A percentile compares a stretch with the other conserved stretches of the same genome.
phyloP scores from a whole-genome alignment of 1,140 invertebrate species.

The Amphibalanus amphitrite region DNA sequence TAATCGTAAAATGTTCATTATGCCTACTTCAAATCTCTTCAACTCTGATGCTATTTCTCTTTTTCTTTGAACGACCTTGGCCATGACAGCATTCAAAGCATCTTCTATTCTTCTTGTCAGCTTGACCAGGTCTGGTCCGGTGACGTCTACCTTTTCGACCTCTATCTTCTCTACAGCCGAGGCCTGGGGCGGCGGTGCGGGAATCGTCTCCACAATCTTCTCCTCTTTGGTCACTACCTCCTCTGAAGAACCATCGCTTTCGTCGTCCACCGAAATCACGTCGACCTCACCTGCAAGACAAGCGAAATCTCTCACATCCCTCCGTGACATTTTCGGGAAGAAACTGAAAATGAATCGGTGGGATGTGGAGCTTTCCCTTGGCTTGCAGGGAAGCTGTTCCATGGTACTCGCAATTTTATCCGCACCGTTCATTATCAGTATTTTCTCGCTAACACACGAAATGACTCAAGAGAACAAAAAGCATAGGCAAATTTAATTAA shows the following conservation, averaged over 20 bases:
- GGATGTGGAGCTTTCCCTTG: background rate
- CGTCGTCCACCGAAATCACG: background rate
- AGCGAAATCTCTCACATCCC: background rate
- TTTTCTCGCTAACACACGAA: too few relatives aligned
- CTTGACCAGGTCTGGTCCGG: background rate
- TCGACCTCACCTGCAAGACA: background rate
- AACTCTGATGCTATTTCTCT: background rate
- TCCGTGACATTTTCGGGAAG: background rate
- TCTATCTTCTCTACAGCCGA: background rate
- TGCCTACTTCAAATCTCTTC: background rate
- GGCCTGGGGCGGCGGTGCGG: too few relatives aligned
- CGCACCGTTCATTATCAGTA: background rate
- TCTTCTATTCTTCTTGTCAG: background rate
- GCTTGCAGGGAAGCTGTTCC: background rate
- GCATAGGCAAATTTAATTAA: too few relatives aligned
- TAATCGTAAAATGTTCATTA: background rate
- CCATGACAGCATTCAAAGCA: background rate
- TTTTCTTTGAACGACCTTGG: background rate
- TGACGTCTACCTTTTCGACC: background rate
- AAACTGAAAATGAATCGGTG: background rate
- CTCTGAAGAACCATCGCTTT: background rate
- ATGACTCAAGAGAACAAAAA: too few relatives aligned
- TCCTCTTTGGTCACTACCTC: background rate
- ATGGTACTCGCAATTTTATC: background rate
- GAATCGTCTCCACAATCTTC: background rate